phyloP scores from a whole-genome alignment of 2,888 invertebrate species.

The Uropetala carovei region DNA sequence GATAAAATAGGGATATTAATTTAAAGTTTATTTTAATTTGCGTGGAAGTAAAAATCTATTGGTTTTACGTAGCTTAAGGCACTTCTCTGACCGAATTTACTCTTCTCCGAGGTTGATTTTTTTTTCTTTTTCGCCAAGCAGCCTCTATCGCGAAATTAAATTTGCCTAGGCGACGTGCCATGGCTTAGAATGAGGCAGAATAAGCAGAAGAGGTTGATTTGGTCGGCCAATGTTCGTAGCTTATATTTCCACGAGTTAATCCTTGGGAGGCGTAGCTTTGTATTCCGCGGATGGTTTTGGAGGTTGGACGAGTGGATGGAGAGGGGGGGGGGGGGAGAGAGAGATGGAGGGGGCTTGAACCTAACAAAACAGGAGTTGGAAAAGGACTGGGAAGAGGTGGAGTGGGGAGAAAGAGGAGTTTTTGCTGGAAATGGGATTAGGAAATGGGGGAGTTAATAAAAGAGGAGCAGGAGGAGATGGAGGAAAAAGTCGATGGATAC shows the following conservation, averaged over 20 bases:
- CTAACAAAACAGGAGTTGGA: slow-evolving; percentile 74
- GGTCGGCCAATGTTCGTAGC: neutral
- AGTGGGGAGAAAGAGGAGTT: slow-evolving; percentile 17
- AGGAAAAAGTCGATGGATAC: neutral
- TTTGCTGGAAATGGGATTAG: slow-evolving; percentile 34
- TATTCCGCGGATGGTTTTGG: neutral
- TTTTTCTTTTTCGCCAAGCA: slow-evolving; percentile 3
- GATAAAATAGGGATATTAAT: too few species aligned
- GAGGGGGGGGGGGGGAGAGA: neutral
- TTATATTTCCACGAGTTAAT: slow-evolving; percentile 48
- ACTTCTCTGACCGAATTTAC: neutral
- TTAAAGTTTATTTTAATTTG: too few species aligned
- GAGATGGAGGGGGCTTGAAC: neutral
- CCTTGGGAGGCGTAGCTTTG: slow-evolving; percentile 15
- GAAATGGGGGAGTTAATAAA: slow-evolving; percentile 8
- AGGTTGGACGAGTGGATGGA: too few species aligned
- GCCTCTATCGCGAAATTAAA: slow-evolving; percentile 15
- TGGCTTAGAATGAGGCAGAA: neutral
- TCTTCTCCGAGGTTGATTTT: neutral
- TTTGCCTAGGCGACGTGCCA: slow-evolving; percentile 24
- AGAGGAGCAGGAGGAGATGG: neutral
- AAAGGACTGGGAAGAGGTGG: slow-evolving; percentile 67
- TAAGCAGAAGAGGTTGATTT: neutral
- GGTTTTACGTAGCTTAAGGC: too few species aligned
- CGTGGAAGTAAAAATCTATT: too few species aligned